Percentiles rank a stretch among this genome's conserved stretches.
Evolutionary conservation across 2,888 invertebrate species (phyloP).

Genomic region (Acanthosepion esculentum): DNA sequence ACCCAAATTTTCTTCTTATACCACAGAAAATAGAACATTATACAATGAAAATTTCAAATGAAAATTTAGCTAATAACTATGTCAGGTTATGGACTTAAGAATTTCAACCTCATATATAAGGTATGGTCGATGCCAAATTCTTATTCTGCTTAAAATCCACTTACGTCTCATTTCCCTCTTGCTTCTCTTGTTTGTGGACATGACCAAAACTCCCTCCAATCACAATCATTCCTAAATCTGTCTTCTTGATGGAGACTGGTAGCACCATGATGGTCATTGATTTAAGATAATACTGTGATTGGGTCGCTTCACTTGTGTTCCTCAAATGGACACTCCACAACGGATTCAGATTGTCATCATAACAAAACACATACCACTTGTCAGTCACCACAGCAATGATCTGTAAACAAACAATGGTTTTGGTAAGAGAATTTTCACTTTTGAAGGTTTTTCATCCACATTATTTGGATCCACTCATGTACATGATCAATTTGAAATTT

Average conservation of each 20-base stretch:
- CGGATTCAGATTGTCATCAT: slow-evolving; percentile 62
- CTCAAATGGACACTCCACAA: slow-evolving; percentile 66
- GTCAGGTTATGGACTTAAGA: no score
- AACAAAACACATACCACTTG: slow-evolving; percentile 72
- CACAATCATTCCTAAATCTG: slow-evolving; percentile 67
- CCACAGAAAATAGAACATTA: no score
- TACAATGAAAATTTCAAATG: no score
- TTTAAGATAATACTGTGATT: slow-evolving; percentile 64
- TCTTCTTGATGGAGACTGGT: slow-evolving; percentile 67
- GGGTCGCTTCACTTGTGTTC: slow-evolving; percentile 53
- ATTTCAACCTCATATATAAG: no score
- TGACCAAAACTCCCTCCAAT: slow-evolving; percentile 70
- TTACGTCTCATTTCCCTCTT: slow-evolving; percentile 36
- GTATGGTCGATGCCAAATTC: no score
- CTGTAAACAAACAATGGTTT: slow-evolving; percentile 55
- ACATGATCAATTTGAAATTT: no score
- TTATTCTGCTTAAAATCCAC: neutral
- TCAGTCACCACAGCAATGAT: slow-evolving; percentile 70
- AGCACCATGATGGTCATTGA: slow-evolving; percentile 68
- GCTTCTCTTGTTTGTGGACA: slow-evolving; percentile 52
- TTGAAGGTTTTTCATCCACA: no score
- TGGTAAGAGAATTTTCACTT: no score
- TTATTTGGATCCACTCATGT: no score
- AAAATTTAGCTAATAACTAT: no score
- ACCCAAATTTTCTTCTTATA: no score